These are phyloP conservation scores for Ostrea denselamellosa DNA, from an alignment of 1,140 invertebrate genomes.

Conservation along the genomic window DNA sequence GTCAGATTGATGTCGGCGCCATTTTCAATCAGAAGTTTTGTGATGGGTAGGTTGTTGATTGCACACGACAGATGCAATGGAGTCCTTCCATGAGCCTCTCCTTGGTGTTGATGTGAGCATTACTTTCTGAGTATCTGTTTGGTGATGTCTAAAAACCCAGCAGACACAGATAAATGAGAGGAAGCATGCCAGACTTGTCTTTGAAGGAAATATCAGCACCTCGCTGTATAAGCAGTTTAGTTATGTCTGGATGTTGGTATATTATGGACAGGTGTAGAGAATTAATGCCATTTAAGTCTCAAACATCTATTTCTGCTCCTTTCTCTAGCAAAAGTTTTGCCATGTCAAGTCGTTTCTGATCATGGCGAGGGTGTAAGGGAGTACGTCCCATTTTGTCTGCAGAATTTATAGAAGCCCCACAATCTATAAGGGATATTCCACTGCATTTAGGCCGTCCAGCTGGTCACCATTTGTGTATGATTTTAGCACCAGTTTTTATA, in stretches of 20 bases:
- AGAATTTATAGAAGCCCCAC: slow-evolving; percentile 65
- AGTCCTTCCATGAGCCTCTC: slow-evolving; percentile 70
- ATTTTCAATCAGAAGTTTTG: slow-evolving; percentile 86
- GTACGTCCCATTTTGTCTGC: slow-evolving; percentile 62
- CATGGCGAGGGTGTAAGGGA: slow-evolving; percentile 65
- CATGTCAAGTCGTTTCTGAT: slow-evolving; percentile 63
- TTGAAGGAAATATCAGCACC: slow-evolving; percentile 64
- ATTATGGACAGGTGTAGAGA: slow-evolving; percentile 66
- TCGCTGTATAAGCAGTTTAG: slow-evolving; percentile 63
- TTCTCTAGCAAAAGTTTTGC: slow-evolving; percentile 62
- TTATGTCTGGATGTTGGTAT: slow-evolving; percentile 67
- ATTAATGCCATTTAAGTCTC: slow-evolving; percentile 61
- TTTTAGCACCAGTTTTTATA: slow-evolving; percentile 61
- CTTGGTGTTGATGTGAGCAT: slow-evolving; percentile 68
- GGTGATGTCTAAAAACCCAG: slow-evolving; percentile 62
- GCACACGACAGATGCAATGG: slow-evolving; percentile 70
- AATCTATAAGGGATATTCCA: slow-evolving; percentile 65
- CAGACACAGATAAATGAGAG: slow-evolving; percentile 65
- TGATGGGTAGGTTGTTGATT: slow-evolving; percentile 73
- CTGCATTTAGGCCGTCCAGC: slow-evolving; percentile 63
- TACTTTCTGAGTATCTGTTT: slow-evolving; percentile 68
- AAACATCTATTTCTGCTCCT: slow-evolving; percentile 64
- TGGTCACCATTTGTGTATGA: slow-evolving; percentile 69
- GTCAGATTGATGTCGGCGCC: slow-evolving; percentile 92
- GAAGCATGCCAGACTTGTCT: slow-evolving; percentile 64